These are phyloP conservation scores for Prunella himalayana DNA, from an alignment of 2,113 vertebrate species.

Conservation along the genomic window DNA sequence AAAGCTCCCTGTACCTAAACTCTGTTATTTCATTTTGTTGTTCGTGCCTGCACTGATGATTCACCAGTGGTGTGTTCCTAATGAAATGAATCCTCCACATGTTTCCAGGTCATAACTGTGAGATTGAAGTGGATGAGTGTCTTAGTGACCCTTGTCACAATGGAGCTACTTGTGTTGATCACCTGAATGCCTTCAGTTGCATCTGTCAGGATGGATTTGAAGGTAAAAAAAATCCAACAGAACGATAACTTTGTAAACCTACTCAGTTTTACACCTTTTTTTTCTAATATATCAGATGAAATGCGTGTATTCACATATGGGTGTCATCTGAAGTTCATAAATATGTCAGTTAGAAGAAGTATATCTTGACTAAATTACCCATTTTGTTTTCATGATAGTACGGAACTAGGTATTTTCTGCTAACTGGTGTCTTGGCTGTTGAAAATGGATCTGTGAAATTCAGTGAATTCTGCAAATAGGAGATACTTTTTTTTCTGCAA, in stretches of 20 bases:
- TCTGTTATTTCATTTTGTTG: not conserved
- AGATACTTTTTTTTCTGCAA: not conserved
- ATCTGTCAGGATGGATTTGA: conserved; percentile 73
- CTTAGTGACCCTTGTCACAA: conserved; percentile 76
- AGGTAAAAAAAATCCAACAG: conserved; percentile 61
- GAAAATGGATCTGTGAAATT: not conserved
- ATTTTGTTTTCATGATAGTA: not conserved
- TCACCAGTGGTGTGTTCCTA: not conserved
- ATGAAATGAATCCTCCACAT: conserved; percentile 42
- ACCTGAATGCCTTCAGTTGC: conserved; percentile 75
- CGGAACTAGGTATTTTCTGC: not conserved
- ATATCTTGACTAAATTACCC: not conserved
- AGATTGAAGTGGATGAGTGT: conserved; percentile 80
- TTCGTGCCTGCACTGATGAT: not conserved
- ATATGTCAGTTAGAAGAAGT: not conserved
- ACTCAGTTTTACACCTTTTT: not conserved
- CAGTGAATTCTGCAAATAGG: not conserved
- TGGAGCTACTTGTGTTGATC: conserved; percentile 72
- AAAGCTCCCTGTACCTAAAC: not conserved
- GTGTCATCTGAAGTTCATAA: not conserved
- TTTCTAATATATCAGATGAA: not conserved
- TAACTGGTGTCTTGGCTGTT: not conserved
- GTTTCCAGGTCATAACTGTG: conserved; percentile 76
- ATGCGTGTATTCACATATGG: not conserved
- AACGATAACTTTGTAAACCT: not conserved